These are phyloP conservation scores for Tetramorium alpestre DNA, from an alignment of 1,140 invertebrate genomes.

Conservation along the genomic window DNA sequence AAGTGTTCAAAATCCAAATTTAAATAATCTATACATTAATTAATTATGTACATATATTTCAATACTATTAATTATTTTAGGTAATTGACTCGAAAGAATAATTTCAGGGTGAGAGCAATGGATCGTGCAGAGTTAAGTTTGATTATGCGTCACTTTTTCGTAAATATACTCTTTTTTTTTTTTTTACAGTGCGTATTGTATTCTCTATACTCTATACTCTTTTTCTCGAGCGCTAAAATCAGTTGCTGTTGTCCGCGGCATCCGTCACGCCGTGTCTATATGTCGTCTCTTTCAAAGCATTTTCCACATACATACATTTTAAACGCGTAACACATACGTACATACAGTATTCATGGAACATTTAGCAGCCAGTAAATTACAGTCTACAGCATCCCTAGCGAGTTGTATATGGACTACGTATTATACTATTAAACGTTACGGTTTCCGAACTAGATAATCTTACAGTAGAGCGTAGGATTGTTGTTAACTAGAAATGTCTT, in stretches of 20 bases:
- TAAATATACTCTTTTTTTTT: constrained; percentile 55
- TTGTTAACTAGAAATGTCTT: constrained; percentile 82
- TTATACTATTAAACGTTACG: constrained; percentile 79
- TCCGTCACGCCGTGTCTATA: constrained; percentile 49
- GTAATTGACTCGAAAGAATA: not conserved
- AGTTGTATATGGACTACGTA: constrained; percentile 83
- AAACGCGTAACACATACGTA: constrained; percentile 75
- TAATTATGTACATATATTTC: too few species aligned
- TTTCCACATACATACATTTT: constrained; percentile 64
- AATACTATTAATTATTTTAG: not conserved
- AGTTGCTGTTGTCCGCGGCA: not conserved
- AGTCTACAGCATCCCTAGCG: constrained; percentile 82
- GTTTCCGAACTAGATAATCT: constrained; percentile 81
- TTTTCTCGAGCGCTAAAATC: constrained; percentile 14
- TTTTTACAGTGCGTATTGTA: constrained; percentile 43
- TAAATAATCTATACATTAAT: not conserved
- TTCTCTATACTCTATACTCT: constrained; percentile 53
- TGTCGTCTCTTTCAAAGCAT: constrained; percentile 68
- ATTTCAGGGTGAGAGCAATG: not conserved
- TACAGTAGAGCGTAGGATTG: constrained; percentile 81
- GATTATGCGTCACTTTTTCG: constrained; percentile 64
- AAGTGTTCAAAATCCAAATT: not conserved
- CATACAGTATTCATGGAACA: constrained; percentile 84
- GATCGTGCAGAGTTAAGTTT: not conserved
- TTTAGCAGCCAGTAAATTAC: constrained; percentile 83